These are phyloP conservation scores for Pavo muticus DNA, from an alignment of 2,113 vertebrate species.

Conservation along the genomic window DNA sequence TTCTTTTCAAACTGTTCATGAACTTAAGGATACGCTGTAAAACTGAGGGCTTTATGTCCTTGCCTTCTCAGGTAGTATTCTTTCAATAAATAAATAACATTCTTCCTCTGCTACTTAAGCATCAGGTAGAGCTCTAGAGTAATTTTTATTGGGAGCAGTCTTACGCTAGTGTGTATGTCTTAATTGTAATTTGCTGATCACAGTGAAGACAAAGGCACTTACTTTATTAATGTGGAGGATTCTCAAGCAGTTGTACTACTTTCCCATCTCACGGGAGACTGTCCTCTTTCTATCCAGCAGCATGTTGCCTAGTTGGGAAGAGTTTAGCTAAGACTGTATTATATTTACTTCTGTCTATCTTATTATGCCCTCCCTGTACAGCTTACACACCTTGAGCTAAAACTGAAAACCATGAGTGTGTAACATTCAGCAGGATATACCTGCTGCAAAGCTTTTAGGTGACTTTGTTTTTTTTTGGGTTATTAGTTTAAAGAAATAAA, in stretches of 20 bases:
- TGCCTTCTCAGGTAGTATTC: neutral
- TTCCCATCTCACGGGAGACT: neutral
- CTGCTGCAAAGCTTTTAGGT: neutral
- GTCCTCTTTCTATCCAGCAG: neutral
- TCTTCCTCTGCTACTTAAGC: neutral
- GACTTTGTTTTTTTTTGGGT: neutral
- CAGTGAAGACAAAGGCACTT: neutral
- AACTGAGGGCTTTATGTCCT: neutral
- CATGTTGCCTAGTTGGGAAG: neutral
- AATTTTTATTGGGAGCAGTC: neutral
- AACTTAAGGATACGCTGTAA: neutral
- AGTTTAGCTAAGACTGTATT: neutral
- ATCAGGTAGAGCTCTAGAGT: neutral
- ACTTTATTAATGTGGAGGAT: neutral
- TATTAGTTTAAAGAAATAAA: neutral
- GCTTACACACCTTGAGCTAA: neutral
- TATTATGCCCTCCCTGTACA: neutral
- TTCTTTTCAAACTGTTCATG: slow-evolving; percentile 3
- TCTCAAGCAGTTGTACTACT: neutral
- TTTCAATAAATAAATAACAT: neutral
- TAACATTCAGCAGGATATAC: neutral
- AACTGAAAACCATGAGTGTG: too few relatives aligned
- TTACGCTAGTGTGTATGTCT: neutral
- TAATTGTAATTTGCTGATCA: neutral
- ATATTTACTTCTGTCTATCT: neutral